phyloP scores from a whole-genome alignment of 2,797 vertebrate genomes.

The Peromyscus attwateri region DNA sequence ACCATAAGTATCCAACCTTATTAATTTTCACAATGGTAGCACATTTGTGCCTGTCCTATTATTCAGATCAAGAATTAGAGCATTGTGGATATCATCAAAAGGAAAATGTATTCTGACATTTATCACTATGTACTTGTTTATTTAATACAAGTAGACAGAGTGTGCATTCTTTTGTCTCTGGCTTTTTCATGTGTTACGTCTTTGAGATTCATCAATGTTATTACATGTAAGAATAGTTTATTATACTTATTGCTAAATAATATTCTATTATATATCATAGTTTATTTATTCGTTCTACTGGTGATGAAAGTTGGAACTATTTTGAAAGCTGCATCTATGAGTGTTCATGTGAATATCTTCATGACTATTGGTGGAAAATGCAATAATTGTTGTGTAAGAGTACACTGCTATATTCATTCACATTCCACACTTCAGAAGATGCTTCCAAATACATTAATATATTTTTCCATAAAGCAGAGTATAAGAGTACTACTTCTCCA shows the following conservation, averaged over 20 bases:
- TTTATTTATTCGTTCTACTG: background rate
- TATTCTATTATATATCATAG: background rate
- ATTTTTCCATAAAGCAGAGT: background rate
- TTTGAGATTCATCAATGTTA: background rate
- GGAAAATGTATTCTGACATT: background rate
- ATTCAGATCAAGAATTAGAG: slow-evolving; percentile 37
- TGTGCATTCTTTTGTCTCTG: background rate
- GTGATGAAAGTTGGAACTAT: background rate
- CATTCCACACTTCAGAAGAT: background rate
- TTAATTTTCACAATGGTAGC: slow-evolving; percentile 14
- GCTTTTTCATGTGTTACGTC: background rate
- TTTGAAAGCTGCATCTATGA: background rate
- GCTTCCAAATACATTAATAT: slow-evolving; percentile 2
- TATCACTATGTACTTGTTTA: slow-evolving; percentile 21
- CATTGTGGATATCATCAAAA: background rate
- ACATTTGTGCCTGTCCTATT: background rate
- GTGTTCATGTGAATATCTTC: background rate
- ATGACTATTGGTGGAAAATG: background rate
- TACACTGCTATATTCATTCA: background rate
- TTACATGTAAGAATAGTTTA: background rate
- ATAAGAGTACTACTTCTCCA: background rate
- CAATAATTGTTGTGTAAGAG: background rate
- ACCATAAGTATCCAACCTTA: background rate
- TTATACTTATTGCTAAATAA: background rate
- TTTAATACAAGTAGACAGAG: background rate